phyloP scores from a whole-genome alignment of 2,113 vertebrate genomes.

The Seriola dumerili region DNA sequence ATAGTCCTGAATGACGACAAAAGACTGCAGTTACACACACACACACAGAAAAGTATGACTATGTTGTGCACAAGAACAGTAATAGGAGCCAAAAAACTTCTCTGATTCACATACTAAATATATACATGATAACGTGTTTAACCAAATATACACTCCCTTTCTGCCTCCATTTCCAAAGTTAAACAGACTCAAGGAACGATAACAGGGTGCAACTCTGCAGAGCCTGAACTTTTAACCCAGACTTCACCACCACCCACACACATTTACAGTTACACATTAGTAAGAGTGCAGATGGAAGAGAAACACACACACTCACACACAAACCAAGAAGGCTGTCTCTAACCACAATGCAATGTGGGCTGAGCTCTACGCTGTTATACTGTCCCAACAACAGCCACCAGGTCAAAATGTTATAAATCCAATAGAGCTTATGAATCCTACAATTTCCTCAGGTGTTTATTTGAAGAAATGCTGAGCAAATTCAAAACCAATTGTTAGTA shows the following conservation, averaged over 20 bases:
- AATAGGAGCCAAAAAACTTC: not conserved
- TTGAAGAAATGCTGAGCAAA: slow-evolving; percentile 13
- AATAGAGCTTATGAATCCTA: not conserved
- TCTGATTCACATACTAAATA: not conserved
- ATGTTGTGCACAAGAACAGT: not conserved
- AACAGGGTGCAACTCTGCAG: slow-evolving; percentile 23
- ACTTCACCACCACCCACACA: slow-evolving; percentile 56
- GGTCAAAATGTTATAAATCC: not conserved
- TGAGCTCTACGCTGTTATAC: not conserved
- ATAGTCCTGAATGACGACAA: slow-evolving; percentile 90
- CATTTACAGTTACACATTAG: slow-evolving; percentile 53
- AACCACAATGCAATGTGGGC: slow-evolving; percentile 31
- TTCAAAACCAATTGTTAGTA: slow-evolving; percentile 8
- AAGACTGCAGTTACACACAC: slow-evolving; percentile 48
- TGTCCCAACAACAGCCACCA: not conserved
- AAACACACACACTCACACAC: not conserved
- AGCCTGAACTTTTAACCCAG: slow-evolving; percentile 66
- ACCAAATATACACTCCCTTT: not conserved
- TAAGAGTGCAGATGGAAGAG: slow-evolving; percentile 17
- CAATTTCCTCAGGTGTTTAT: not conserved
- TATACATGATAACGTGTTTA: not conserved
- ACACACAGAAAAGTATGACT: slow-evolving; percentile 8
- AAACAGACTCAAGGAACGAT: not conserved
- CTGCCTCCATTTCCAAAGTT: not conserved
- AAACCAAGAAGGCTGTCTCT: not conserved